Base-by-base conservation (phyloP, 1,140 invertebrate species). In the Vollenhovia emeryi region DNA sequence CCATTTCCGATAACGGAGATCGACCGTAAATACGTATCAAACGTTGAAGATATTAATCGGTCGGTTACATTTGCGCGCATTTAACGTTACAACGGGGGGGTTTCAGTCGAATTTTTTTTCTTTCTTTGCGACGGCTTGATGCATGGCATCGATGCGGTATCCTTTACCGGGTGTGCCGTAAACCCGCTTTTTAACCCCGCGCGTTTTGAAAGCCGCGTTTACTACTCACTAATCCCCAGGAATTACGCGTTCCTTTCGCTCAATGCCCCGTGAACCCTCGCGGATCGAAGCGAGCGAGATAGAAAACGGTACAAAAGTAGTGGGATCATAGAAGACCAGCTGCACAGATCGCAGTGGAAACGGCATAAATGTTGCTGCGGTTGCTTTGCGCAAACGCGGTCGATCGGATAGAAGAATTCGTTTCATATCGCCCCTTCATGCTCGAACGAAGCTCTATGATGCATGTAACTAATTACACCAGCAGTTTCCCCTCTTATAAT, bases 401-500 rank as follows among this genome's bases (percentile, higher is more conserved):
- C 43, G 68, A 75, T 74, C 24, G 40, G 30, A 76, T 50, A 40
- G 27, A 78, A 88, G 82, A 88, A 71, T 87, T 74, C 36, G 87
- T 80, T 88, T 85, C 66, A 52, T 88, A 74, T 84, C 68, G n/a
- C 62, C 52, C 52, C 59, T 88, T 88, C 74, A 48, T 64, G 66
- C 83, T 68, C 45, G 74, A 71, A 9, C n/a, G 86, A 80, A 88
- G 60, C 86, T 76, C 15, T 71, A 73, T 48, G 36, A 78, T 69
- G 66, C 86, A 71, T 48, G 5, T 57, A 48, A 60, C 86, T 88
- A 88, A 88, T 88, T 85, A 85, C 36, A 40, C 64, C 60, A 79
- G 40, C 79, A 0, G 57, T 82, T 88, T 88, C 55, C 9, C 24
- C 86, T 66, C 48, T 87, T 59, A 50, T 13, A 57, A 36, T 11